A percentile compares a stretch with the other conserved stretches of the same genome.
Evolutionary conservation across 2,797 vertebrate genomes (phyloP).

Genomic region (Arctocebus calabarensis): DNA sequence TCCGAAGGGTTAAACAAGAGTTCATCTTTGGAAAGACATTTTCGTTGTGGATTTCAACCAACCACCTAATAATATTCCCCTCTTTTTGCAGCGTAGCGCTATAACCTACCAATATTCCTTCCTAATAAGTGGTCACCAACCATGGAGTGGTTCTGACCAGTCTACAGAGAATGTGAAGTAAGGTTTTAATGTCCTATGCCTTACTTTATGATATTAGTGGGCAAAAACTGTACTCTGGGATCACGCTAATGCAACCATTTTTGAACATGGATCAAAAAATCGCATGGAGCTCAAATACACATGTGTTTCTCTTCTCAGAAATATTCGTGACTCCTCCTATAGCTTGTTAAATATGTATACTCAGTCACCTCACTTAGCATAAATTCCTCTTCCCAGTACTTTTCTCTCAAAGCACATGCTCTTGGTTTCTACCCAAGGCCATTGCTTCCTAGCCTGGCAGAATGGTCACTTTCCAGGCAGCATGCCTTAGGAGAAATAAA

Average conservation of each 20-base stretch:
- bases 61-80: neutral
- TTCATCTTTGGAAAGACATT: neutral
- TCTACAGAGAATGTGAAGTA: neutral
- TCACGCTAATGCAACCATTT: neutral
- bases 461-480: neutral
- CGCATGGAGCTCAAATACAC: neutral
- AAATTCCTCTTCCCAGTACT: neutral
- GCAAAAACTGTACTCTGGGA: neutral
- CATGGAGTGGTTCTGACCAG: neutral
- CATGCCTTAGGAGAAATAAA: neutral
- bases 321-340: neutral
- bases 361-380: neutral
- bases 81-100: neutral
- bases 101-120: neutral
- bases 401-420: neutral
- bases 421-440: neutral
- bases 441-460: neutral
- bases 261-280: neutral
- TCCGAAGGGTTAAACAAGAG: neutral
- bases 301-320: neutral
- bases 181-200: neutral
- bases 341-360: neutral
- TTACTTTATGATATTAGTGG: neutral
- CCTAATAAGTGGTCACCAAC: neutral
- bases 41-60: neutral